Conservation (phyloP, 2,888 invertebrate species). For the Ichneumoninae sp. region DNA sequence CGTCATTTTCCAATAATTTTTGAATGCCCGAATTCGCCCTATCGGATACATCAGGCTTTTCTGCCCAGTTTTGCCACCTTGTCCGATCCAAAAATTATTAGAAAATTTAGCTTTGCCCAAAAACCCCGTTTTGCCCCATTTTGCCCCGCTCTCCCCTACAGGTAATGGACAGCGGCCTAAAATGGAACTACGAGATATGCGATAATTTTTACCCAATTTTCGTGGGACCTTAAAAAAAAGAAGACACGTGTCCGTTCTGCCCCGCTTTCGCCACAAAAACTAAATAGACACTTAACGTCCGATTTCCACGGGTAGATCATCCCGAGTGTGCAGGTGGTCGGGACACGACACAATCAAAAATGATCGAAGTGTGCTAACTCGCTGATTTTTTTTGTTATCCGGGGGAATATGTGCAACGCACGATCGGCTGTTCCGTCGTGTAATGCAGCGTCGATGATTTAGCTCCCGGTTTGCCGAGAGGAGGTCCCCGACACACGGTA, state of each 20-base stretch:
- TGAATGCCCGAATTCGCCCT: too few species aligned
- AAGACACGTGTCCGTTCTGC: neutral
- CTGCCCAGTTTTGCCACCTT: too few species aligned
- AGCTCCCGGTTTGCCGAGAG: constrained; percentile 57
- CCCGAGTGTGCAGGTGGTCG: neutral
- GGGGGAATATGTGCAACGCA: constrained; percentile 65
- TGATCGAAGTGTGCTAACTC: constrained; percentile 39
- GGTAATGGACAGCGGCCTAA: neutral
- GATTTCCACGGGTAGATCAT: neutral
- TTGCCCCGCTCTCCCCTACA: too few species aligned
- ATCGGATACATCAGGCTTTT: too few species aligned
- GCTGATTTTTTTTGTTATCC: constrained; percentile 38
- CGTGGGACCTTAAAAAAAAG: neutral
- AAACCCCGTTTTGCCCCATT: too few species aligned
- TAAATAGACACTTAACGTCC: neutral
- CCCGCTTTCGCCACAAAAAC: neutral
- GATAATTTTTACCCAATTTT: neutral
- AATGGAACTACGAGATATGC: neutral
- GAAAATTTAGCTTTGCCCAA: too few species aligned
- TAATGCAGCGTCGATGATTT: constrained; percentile 66
- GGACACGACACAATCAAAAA: constrained; percentile 9
- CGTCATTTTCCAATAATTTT: too few species aligned
- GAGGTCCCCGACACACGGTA: constrained; percentile 16
- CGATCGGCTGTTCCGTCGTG: constrained; percentile 67
- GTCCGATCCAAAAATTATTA: too few species aligned